Evolutionary conservation across 2,888 invertebrate species (phyloP).

Genomic region (Reticulitermes lucifugus): DNA sequence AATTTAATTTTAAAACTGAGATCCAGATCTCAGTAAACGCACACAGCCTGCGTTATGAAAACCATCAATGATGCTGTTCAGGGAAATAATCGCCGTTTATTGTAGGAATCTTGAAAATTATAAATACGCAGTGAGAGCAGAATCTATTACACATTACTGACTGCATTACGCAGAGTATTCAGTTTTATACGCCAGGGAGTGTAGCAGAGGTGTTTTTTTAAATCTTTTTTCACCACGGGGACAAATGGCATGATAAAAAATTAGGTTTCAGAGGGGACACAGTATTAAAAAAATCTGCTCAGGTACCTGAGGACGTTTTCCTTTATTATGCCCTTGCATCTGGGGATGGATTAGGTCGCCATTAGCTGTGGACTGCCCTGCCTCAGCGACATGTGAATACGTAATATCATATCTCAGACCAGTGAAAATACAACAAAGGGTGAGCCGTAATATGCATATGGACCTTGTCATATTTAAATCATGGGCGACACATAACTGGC

Average conservation of each 20-base stretch:
- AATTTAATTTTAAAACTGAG: no score
- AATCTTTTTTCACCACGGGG: not conserved
- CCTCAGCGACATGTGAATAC: constrained; percentile 19
- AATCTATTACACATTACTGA: no score
- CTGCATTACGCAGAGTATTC: not conserved
- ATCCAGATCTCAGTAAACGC: no score
- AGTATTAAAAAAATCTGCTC: constrained; percentile 7
- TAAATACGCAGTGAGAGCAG: no score
- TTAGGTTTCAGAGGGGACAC: not conserved
- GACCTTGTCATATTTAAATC: not conserved
- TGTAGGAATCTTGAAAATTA: no score
- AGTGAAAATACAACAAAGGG: not conserved
- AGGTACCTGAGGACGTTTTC: constrained; percentile 6
- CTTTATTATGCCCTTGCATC: not conserved
- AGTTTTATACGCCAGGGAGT: not conserved
- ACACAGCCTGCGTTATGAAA: no score
- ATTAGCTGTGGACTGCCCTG: constrained; percentile 16
- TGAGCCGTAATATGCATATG: constrained; percentile 24
- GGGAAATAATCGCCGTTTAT: no score
- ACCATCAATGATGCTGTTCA: no score
- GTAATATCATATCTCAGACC: constrained; percentile 1
- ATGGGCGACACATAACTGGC: not conserved
- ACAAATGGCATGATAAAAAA: not conserved
- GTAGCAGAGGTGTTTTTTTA: not conserved
- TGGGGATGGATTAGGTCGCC: constrained; percentile 3